These are phyloP conservation scores for Bagarius yarrelli DNA, from an alignment of 2,113 vertebrate species.

Conservation along the genomic window DNA sequence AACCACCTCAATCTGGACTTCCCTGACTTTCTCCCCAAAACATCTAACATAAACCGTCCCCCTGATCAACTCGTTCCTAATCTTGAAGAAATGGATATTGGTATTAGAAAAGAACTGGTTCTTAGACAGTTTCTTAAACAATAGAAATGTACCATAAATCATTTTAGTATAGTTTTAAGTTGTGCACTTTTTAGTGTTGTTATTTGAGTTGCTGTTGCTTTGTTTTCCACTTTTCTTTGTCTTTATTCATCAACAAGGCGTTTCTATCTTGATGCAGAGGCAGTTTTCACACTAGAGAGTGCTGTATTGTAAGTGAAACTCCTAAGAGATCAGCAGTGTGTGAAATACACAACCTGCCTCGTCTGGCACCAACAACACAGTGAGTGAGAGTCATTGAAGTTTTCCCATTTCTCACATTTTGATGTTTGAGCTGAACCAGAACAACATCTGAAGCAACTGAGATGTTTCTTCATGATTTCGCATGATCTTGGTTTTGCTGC, in stretches of 20 bases:
- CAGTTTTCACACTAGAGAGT: neutral
- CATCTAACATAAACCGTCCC: too few relatives aligned
- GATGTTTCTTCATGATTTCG: neutral
- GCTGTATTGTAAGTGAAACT: neutral
- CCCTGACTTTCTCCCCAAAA: too few relatives aligned
- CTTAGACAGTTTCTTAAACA: too few relatives aligned
- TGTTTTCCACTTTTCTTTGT: neutral
- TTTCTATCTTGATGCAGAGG: neutral
- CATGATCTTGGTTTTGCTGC: neutral
- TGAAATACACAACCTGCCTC: neutral
- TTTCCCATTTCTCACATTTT: too few relatives aligned
- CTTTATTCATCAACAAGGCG: neutral
- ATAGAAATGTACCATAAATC: too few relatives aligned
- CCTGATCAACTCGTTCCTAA: too few relatives aligned
- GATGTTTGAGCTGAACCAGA: neutral
- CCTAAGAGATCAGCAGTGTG: neutral
- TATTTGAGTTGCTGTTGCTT: neutral
- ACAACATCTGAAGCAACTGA: neutral
- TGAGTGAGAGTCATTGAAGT: neutral
- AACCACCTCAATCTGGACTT: too few relatives aligned
- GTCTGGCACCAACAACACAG: neutral
- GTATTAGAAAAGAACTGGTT: too few relatives aligned
- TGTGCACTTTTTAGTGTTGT: neutral
- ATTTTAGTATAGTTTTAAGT: too few relatives aligned
- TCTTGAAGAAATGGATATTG: too few relatives aligned